Base-by-base conservation (phyloP, 35 echinoderm and acorn worm genomes). In the Stichopus chloronotus region DNA sequence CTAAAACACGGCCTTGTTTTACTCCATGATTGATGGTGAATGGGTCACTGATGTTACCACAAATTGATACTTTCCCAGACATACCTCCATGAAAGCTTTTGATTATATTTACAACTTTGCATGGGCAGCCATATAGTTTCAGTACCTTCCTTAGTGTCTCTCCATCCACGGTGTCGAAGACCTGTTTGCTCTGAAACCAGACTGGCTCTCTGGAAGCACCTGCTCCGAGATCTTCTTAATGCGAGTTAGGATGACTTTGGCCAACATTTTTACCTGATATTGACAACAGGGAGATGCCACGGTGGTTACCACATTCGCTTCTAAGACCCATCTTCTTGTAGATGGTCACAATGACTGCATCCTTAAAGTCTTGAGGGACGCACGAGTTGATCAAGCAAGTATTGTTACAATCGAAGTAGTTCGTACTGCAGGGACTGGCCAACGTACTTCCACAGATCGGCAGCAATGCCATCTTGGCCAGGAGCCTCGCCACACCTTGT, bases 131-230 rank as follows among this genome's bases (percentile, higher is more conserved):
- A 57, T 56, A 79, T 17, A 22, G 9, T 54, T 11, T 69, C 4
- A 91, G 21, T 9, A 91, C 25, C 43, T 91, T 72, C 21, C 72
- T 79, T 14, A 78, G 19, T 22, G 43, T 55, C 9, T 57, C 77
- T 59, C 77, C 80, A 21, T 69, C 55, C 13, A 92, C 90, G 5
- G 78, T 79, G 56, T 79, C 90, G 57, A 92, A 92, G 11, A 76
- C 90, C 91, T 81, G 9, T 63, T 19, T 59, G 91, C 54, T 21
- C 91, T 52, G 58, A 92, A 92, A 52, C 91, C 79, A 63, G 78
- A 82, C 25, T 92, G 91, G 12, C 77, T 83, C 79, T 92, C 91
- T 80, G 91, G 91, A 57, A 86, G 55, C 10, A 1, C 13, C 5
- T 0, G 6, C 55, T 86, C 58, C 30, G 55, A 57, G 55, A 86